Evolutionary conservation across 2,888 invertebrate species (phyloP).

Genomic region (Eulithis prunata): DNA sequence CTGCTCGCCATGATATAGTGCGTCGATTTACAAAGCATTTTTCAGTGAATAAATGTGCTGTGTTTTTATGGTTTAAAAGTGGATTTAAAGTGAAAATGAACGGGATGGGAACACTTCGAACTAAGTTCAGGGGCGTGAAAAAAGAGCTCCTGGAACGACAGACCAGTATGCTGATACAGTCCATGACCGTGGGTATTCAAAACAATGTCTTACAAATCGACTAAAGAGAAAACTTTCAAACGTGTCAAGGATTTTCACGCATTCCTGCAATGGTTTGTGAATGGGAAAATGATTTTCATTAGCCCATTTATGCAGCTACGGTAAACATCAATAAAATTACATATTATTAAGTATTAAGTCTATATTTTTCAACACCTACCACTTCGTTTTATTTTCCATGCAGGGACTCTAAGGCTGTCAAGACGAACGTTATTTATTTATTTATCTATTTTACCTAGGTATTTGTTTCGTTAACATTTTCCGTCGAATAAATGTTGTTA

Average conservation of each 20-base stretch:
- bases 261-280: slow-evolving; percentile 7
- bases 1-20: slow-evolving; percentile 31
- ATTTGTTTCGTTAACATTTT: too few species aligned
- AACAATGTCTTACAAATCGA: slow-evolving; percentile 10
- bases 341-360: too few species aligned
- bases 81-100: slow-evolving; percentile 66
- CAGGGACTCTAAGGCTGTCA: too few species aligned
- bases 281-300: neutral
- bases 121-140: slow-evolving; percentile 90
- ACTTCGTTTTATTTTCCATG: too few species aligned
- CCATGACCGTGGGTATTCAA: slow-evolving; percentile 90
- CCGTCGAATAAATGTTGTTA: too few species aligned
- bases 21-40: slow-evolving; percentile 17
- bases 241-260: slow-evolving; percentile 35
- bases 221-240: slow-evolving; percentile 18
- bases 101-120: slow-evolving; percentile 84
- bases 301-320: neutral
- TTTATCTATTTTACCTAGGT: too few species aligned
- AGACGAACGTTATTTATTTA: too few species aligned
- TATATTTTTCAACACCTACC: too few species aligned
- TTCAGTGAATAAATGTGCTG: slow-evolving; percentile 31
- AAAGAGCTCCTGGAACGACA: slow-evolving; percentile 90
- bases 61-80: slow-evolving; percentile 43
- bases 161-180: slow-evolving; percentile 89
- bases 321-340: neutral